phyloP scores from a whole-genome alignment of 1,140 invertebrate species.

The Diorhabda sublineata region DNA sequence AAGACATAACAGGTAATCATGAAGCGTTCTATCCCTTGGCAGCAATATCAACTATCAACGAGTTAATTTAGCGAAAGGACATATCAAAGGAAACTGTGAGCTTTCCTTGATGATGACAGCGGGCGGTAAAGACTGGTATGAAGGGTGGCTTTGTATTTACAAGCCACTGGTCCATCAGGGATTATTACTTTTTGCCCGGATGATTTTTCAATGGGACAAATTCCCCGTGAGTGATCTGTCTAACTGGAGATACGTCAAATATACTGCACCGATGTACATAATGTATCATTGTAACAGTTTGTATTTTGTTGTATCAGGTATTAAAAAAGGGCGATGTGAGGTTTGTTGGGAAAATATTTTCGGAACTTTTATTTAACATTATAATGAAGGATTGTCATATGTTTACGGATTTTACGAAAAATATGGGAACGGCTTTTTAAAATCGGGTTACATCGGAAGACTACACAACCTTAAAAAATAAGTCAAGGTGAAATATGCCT shows the following conservation, averaged over 20 bases:
- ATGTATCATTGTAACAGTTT: conserved; percentile 6
- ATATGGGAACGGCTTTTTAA: not conserved
- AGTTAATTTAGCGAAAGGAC: conserved; percentile 17
- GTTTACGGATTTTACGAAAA: not conserved
- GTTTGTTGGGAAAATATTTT: conserved; percentile 19
- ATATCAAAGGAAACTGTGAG: conserved; percentile 13
- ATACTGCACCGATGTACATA: conserved; percentile 3
- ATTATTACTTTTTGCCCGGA: conserved; percentile 18
- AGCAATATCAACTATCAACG: conserved; percentile 6
- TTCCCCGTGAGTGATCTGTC: conserved; percentile 16
- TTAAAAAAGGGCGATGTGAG: not conserved
- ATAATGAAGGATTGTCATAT: not conserved
- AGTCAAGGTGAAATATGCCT: no score
- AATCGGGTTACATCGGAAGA: not conserved
- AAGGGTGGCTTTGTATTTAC: conserved; percentile 16
- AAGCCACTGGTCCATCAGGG: conserved; percentile 20
- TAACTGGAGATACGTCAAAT: conserved; percentile 11
- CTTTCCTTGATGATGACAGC: conserved; percentile 7
- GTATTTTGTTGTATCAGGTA: conserved; percentile 2
- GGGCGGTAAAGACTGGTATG: conserved; percentile 8
- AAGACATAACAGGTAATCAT: conserved; percentile 8
- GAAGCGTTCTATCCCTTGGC: not conserved
- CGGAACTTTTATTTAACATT: not conserved
- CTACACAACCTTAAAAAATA: no score
- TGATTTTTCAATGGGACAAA: conserved; percentile 12